Conservation (phyloP, 2,888 invertebrate genomes). For the Perizoma affinitatum region DNA sequence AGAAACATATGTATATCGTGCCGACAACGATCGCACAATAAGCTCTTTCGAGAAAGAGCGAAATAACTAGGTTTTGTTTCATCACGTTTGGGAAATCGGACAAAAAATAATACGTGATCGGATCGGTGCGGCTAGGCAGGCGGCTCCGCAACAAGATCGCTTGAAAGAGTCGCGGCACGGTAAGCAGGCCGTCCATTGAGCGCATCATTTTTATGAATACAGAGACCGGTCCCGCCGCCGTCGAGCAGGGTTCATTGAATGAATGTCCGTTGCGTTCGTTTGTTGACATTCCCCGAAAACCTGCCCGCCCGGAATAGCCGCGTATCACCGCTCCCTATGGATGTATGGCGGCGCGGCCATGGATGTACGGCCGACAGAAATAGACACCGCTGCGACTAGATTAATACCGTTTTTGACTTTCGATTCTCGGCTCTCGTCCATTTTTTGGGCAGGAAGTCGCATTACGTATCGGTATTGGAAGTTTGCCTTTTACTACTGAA, state of each 20-base stretch:
- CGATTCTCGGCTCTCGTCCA: conserved; percentile 58
- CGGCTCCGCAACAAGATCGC: conserved; percentile 47
- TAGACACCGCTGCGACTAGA: conserved; percentile 69
- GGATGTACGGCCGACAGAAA: conserved; percentile 75
- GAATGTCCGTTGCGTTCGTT: conserved; percentile 72
- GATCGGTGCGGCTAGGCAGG: conserved; percentile 43
- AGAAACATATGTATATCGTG: conserved; percentile 51
- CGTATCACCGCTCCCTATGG: conserved; percentile 63
- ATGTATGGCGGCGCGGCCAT: conserved; percentile 29
- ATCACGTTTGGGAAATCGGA: conserved; percentile 56
- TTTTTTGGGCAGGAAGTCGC: conserved; percentile 55
- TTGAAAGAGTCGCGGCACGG: conserved; percentile 48
- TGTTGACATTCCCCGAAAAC: conserved; percentile 84
- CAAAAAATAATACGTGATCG: conserved; percentile 62
- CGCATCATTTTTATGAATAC: conserved; percentile 80
- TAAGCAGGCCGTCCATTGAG: conserved; percentile 67
- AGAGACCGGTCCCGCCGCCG: conserved; percentile 67
- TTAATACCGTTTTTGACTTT: conserved; percentile 71
- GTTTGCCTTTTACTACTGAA: conserved; percentile 43
- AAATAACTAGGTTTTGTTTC: conserved; percentile 54
- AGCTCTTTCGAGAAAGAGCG: conserved; percentile 48
- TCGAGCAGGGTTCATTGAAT: conserved; percentile 78
- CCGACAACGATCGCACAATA: conserved; percentile 50
- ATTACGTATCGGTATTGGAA: conserved; percentile 40
- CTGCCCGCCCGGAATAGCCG: conserved; percentile 80